These are phyloP conservation scores for human DNA, from an alignment of 2,113 vertebrate species.

Conservation along the genomic window DNA sequence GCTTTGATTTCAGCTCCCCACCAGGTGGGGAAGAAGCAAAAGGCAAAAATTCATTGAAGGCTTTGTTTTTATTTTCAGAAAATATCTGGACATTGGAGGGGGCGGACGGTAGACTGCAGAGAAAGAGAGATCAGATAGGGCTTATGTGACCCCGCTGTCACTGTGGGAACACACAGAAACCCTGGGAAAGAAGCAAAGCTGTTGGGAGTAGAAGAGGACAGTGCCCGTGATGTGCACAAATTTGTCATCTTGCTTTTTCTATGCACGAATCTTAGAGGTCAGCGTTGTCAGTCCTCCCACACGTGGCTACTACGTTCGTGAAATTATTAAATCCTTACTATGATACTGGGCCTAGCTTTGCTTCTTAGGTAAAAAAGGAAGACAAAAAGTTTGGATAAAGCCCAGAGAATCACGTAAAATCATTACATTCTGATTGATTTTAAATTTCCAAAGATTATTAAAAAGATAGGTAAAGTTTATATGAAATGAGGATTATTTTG, in stretches of 20 bases:
- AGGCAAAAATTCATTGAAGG: conserved; percentile 18
- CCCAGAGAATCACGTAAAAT: neutral
- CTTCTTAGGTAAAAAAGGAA: neutral
- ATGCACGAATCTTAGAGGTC: neutral
- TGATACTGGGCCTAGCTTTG: neutral
- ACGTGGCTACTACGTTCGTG: fast-evolving
- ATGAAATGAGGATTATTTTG: neutral
- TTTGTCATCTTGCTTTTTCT: neutral
- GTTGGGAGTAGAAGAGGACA: neutral
- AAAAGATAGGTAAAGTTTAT: neutral
- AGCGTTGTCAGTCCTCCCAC: fast-evolving
- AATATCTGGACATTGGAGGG: neutral
- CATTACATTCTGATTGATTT: neutral
- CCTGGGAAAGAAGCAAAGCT: neutral
- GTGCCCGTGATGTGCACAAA: fast-evolving
- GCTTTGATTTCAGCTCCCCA: conserved; percentile 42
- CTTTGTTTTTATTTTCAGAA: conserved; percentile 11
- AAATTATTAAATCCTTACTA: neutral
- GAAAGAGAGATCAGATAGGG: neutral
- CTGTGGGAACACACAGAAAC: fast-evolving
- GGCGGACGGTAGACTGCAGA: neutral
- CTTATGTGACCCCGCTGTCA: fast-evolving
- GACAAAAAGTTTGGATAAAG: neutral
- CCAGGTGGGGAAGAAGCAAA: conserved; percentile 39
- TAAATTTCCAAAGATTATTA: neutral